Evolutionary conservation across 2,113 vertebrate genomes (phyloP).

Genomic region (Neolamprologus brichardi): DNA sequence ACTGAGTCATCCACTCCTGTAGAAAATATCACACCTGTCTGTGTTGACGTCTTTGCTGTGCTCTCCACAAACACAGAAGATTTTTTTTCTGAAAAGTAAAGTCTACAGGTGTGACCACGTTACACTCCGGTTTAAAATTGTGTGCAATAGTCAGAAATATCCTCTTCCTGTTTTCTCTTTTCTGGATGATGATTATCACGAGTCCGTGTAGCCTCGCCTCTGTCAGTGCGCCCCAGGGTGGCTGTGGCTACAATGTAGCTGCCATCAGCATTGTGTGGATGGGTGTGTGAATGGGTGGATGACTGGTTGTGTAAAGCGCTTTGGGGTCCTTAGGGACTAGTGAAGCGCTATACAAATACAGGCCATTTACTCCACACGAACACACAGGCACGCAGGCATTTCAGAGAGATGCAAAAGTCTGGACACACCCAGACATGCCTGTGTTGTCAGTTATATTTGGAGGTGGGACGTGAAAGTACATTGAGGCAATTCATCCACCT

Average conservation of each 20-base stretch:
- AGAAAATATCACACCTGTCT: neutral
- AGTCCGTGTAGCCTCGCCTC: neutral
- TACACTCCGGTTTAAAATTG: neutral
- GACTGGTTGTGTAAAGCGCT: fast-evolving
- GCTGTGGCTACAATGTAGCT: neutral
- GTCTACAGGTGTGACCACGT: neutral
- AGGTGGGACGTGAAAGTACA: neutral
- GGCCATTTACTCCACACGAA: neutral
- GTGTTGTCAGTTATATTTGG: neutral
- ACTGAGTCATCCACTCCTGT: neutral
- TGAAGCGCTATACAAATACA: fast-evolving
- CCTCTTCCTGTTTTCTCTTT: neutral
- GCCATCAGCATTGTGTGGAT: neutral
- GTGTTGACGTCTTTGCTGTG: neutral
- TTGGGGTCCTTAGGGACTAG: neutral
- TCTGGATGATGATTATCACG: neutral
- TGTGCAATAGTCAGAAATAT: neutral
- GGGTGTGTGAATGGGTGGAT: fast-evolving
- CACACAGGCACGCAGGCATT: neutral
- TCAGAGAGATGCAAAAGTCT: no score
- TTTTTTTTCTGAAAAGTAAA: neutral
- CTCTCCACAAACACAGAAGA: neutral
- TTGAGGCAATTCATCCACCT: neutral
- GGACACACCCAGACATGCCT: neutral
- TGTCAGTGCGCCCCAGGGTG: fast-evolving